These are phyloP conservation scores for Agrypnia vestita DNA, from an alignment of 1,140 invertebrate species.

Conservation along the genomic window DNA sequence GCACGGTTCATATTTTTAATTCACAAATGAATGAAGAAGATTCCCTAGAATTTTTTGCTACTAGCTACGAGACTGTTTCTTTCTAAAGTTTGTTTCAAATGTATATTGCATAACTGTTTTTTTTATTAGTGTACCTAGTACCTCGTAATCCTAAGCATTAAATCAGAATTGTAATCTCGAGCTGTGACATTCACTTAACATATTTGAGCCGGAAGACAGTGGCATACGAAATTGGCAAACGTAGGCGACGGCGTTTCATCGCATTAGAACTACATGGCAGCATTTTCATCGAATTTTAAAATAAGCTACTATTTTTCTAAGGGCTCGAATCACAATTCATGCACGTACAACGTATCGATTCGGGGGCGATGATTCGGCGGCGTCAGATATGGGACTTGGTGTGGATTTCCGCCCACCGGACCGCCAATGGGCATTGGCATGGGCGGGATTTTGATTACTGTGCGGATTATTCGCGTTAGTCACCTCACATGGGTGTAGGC, in stretches of 20 bases:
- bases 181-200: neutral
- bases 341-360: neutral
- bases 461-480: conserved; percentile 49
- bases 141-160: neutral
- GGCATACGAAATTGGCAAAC: conserved; percentile 19
- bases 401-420: conserved; percentile 19
- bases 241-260: conserved; percentile 34
- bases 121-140: no score
- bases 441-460: conserved; percentile 47
- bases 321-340: no score
- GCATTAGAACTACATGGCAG: neutral
- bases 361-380: neutral
- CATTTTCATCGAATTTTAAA: conserved; percentile 7
- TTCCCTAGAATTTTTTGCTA: no score
- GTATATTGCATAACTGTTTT: no score
- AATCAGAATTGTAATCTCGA: neutral
- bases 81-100: no score
- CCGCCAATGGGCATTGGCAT: conserved; percentile 25
- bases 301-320: no score
- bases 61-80: no score
- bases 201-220: conserved; percentile 1
- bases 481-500: conserved; percentile 45
- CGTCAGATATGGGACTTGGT: neutral
- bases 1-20: no score
- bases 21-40: no score